Conservation (phyloP, 2,888 invertebrate genomes). For the Athetis lepigone region DNA sequence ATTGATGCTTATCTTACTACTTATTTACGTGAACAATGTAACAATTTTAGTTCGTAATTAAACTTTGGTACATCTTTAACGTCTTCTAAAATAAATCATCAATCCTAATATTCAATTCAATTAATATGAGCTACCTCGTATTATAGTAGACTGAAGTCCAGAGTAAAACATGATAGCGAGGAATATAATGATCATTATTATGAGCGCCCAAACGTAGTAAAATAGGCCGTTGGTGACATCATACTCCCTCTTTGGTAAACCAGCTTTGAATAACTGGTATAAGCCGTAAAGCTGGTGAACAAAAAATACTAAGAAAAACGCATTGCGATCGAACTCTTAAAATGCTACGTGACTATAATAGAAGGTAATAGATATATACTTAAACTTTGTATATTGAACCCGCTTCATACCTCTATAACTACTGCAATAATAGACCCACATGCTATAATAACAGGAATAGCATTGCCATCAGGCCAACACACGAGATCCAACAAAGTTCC, state of each 20-base stretch:
- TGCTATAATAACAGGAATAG: slow-evolving; percentile 85
- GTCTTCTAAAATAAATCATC: neutral
- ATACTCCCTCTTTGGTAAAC: slow-evolving; percentile 81
- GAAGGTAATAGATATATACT: too few species aligned
- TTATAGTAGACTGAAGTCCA: slow-evolving; percentile 86
- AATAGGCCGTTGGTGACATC: slow-evolving; percentile 86
- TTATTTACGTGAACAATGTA: too few species aligned
- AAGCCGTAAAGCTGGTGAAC: slow-evolving; percentile 76
- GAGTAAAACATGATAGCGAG: slow-evolving; percentile 87
- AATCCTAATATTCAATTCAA: neutral
- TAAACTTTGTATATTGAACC: too few species aligned
- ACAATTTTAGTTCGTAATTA: too few species aligned
- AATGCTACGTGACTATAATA: too few species aligned
- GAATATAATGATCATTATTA: slow-evolving; percentile 85
- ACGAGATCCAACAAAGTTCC: slow-evolving; percentile 84
- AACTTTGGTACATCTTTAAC: too few species aligned
- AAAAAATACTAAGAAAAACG: neutral
- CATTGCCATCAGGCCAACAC: slow-evolving; percentile 88
- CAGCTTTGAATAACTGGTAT: slow-evolving; percentile 86
- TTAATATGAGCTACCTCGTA: slow-evolving; percentile 74
- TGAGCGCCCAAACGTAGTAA: slow-evolving; percentile 85
- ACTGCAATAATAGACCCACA: slow-evolving; percentile 84
- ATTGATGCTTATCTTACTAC: too few species aligned
- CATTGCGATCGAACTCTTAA: neutral
- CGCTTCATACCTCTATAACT: slow-evolving; percentile 84